These are phyloP conservation scores for Bedellia somnulentella DNA, from an alignment of 2,888 invertebrate species.

Conservation along the genomic window DNA sequence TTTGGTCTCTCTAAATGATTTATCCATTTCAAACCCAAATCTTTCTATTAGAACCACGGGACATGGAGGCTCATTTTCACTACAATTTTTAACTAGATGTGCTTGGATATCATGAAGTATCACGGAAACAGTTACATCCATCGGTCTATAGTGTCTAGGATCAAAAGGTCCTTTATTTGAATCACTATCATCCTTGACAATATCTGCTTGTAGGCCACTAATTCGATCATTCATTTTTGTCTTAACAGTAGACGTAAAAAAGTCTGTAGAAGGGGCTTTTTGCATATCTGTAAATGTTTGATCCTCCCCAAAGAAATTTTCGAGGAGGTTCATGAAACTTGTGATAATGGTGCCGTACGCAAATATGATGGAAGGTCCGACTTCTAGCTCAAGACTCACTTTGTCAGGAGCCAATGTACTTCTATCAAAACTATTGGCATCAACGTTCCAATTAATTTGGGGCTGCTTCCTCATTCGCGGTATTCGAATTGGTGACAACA, in stretches of 20 bases:
- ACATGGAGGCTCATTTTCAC: constrained; percentile 87
- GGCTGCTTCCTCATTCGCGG: constrained; percentile 76
- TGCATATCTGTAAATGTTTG: constrained; percentile 94
- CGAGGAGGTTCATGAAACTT: constrained; percentile 87
- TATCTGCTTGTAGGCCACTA: constrained; percentile 50
- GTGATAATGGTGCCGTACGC: constrained; percentile 91
- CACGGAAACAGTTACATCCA: constrained; percentile 89
- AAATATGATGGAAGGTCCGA: constrained; percentile 89
- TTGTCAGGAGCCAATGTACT: constrained; percentile 82
- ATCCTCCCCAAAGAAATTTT: constrained; percentile 97
- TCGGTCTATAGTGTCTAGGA: constrained; percentile 82
- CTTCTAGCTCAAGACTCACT: constrained; percentile 90
- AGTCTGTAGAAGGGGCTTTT: constrained; percentile 54
- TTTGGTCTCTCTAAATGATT: constrained; percentile 87
- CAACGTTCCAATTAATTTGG: constrained; percentile 65
- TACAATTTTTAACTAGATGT: constrained; percentile 91
- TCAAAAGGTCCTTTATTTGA: constrained; percentile 72
- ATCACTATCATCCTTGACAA: constrained; percentile 68
- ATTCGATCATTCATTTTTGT: constrained; percentile 37
- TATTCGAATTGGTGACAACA: constrained; percentile 89
- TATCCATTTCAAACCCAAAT: constrained; percentile 97
- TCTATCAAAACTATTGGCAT: constrained; percentile 84
- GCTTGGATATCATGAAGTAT: constrained; percentile 95
- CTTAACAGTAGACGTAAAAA: constrained; percentile 38
- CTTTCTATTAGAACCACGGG: constrained; percentile 87